Percentiles rank a stretch among this genome's conserved stretches.
These are phyloP conservation scores for Zosterops japonicus DNA, from an alignment of 2,113 vertebrate genomes.

Conservation along the genomic window DNA sequence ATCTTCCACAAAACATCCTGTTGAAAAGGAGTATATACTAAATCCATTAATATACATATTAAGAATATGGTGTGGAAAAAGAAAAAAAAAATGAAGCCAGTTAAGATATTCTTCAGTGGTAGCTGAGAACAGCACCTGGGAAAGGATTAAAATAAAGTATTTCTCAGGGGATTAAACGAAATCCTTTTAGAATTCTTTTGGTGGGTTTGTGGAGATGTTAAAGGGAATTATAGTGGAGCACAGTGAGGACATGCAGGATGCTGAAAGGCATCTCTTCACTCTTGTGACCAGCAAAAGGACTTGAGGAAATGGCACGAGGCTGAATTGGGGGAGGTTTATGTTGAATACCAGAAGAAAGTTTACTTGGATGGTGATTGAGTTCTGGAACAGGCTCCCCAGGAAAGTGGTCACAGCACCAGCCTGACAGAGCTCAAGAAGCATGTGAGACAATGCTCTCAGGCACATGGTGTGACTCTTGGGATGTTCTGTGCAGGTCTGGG, in stretches of 20 bases:
- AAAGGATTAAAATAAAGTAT: background rate
- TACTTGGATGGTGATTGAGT: background rate
- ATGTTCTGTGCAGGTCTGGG: too few relatives aligned
- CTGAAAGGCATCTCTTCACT: background rate
- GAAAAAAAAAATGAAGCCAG: background rate
- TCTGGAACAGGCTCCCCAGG: background rate
- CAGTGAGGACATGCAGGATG: background rate
- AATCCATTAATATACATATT: background rate
- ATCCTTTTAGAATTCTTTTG: background rate
- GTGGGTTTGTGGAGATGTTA: background rate
- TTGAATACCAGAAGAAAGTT: background rate
- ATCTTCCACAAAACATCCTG: background rate
- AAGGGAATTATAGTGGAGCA: background rate
- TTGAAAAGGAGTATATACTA: background rate
- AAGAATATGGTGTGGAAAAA: background rate
- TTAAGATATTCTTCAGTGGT: background rate
- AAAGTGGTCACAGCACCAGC: background rate
- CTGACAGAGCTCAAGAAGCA: background rate
- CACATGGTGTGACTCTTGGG: background rate
- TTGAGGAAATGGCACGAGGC: background rate
- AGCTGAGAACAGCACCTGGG: background rate
- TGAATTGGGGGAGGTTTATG: background rate
- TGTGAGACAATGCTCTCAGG: background rate
- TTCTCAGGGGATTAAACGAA: background rate
- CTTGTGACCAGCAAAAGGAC: background rate